Conservation (phyloP, 2,113 vertebrate genomes). For the Polyodon spathula region DNA sequence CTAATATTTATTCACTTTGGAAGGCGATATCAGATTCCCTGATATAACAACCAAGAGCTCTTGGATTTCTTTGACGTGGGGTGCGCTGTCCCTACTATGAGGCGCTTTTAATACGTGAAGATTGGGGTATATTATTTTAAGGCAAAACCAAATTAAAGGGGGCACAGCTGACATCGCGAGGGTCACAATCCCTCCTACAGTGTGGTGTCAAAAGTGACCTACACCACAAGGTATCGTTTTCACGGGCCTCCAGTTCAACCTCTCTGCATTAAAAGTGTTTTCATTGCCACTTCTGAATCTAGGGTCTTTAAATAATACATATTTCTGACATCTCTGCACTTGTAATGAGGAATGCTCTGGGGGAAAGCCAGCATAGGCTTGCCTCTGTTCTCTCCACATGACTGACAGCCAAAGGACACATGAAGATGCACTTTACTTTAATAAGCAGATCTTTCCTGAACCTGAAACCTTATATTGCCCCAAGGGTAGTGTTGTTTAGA, state of each 20-base stretch:
- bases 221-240: background rate
- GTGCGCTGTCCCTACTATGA: background rate
- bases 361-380: background rate
- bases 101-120: background rate
- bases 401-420: background rate
- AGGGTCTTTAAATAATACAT: background rate
- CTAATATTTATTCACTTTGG: constrained; percentile 50
- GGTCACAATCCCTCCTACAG: background rate
- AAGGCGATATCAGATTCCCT: constrained; percentile 47
- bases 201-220: background rate
- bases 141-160: background rate
- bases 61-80: constrained; percentile 31
- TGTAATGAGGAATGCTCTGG: background rate
- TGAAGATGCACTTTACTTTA: background rate
- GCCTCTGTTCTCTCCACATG: background rate
- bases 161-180: background rate
- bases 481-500: no score
- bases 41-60: constrained; percentile 1
- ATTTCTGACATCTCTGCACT: background rate
- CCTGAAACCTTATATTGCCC: no score
- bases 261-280: background rate
- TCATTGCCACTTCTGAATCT: background rate
- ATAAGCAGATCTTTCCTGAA: background rate
- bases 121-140: background rate
- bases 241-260: background rate